Base-by-base conservation (phyloP, 2,113 vertebrate genomes). In the Gavialis gangeticus region DNA sequence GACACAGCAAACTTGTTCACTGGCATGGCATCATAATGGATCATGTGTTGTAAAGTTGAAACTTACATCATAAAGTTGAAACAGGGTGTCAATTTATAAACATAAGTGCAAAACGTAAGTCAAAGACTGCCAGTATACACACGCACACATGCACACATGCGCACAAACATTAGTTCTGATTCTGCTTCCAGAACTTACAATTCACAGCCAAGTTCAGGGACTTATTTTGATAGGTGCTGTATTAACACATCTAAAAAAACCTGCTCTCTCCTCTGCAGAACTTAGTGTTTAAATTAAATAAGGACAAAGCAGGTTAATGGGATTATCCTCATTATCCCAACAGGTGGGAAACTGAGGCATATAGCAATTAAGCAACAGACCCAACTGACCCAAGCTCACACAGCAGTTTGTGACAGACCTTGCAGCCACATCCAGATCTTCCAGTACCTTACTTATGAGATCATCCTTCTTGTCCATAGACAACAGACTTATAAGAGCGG, bases 401-500 rank as follows among this genome's bases (percentile, higher is more conserved):
- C 46, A 91, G 63, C 12, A 89, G 21, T 12, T 84, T 88, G 4
- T 69, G 30, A 87, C 21, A 63, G n/a, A n/a, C 6, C 22, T 28
- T 63, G n/a, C 37, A 90, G 69, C 56, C 89, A 63, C 22, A 1
- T 4, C 16, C 34, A 24, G 22, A 30, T 76, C 14, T 63, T 75
- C 57, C 24, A 75, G n/a, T 10, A 21, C 5, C 27, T 69, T 89
- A 76, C 82, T 19, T 18, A 0, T 0, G 19, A 64, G 8, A 46
- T 18, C 4, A 6, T 78, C 34, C 58, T 84, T 90, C 24, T 81
- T 57, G 3, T 1, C 5, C 12, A 19, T 87, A 54, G 22, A 28
- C 9, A 4, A 2, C 2, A 79, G 54, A 75, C 0, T 0, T 37
- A 67, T 3, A 4, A 16, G n/a, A 66, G 54, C 27, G 37, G 85